Base-by-base conservation (phyloP, 2,888 invertebrate genomes). In the Bellardia bayeri region DNA sequence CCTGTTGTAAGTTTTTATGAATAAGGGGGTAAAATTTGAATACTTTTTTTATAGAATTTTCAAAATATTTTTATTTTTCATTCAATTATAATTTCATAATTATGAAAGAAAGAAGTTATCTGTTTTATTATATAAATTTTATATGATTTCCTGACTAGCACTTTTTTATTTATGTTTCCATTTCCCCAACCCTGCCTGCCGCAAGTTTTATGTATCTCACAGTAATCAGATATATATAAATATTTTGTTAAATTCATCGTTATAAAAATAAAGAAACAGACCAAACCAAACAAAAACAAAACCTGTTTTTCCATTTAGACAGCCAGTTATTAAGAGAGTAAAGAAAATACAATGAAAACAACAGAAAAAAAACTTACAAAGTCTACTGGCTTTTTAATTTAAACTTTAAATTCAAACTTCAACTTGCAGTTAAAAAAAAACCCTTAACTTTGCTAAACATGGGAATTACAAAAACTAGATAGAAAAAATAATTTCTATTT, bases 291-390 rank as follows among this genome's bases (percentile, higher is more conserved):
- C 72, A 58, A 40, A 71, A 42, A 42, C 40, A 49, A 78, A 83
- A 84, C 84, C 84, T 72, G 84, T 84, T 82, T 68, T 51, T 72
- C 37, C 56, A 40, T 84, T 72, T 56, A 40, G 23, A 58, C 83
- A 16, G 23, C 7, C 71, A 69, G 54, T 69, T 54, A 11, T 33
- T 76, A n/a, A 37, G 16, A 33, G 76, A 63, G 40, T 63, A n/a
- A 78, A 64, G 37, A 63, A 72, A 72, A 40, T 33, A 2, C 5
- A 42, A 5, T 1, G 5, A 37, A 37, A 4, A 37, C 4, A 51
- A 71, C 11, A 69, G 49, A 69, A 72, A 45, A 30, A 42, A 30
- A 30, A 30, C 3, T 37, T n/a, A 11, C 11, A 37, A 7, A 40
- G 23, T 45, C 54, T 54, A 9, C 6, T 58, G 4, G 6, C n/a